Conservation (phyloP, 2,113 vertebrate species). For the Rhabdomys dilectus region DNA sequence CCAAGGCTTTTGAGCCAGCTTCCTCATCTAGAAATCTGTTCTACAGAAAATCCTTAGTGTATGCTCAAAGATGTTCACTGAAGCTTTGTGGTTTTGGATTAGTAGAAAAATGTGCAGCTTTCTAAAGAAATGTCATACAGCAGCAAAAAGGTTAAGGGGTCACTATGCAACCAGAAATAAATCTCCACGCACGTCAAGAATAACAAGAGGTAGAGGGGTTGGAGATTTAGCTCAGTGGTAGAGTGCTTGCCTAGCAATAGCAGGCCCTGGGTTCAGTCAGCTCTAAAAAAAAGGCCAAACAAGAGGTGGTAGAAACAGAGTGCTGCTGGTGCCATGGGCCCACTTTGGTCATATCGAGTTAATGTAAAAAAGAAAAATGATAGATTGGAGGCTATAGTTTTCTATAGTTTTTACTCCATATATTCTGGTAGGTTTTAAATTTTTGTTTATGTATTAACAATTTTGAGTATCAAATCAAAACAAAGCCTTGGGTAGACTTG, state of each 20-base stretch:
- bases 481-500: not conserved
- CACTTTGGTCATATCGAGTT: not conserved
- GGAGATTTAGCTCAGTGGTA: too few species aligned
- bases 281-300: too few species aligned
- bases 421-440: not conserved
- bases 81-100: not conserved
- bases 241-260: too few species aligned
- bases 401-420: not conserved
- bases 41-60: not conserved
- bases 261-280: too few species aligned
- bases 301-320: not conserved
- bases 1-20: not conserved
- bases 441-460: not conserved
- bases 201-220: not conserved
- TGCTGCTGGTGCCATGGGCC: too few species aligned
- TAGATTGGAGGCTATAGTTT: not conserved
- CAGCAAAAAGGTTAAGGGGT: not conserved
- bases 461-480: not conserved
- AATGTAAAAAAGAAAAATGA: not conserved
- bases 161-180: not conserved
- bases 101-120: not conserved
- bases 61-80: not conserved
- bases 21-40: not conserved
- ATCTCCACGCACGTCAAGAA: not conserved
- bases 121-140: not conserved